Conservation (phyloP, 2,113 vertebrate genomes). For the Vulpes ferrilata region DNA sequence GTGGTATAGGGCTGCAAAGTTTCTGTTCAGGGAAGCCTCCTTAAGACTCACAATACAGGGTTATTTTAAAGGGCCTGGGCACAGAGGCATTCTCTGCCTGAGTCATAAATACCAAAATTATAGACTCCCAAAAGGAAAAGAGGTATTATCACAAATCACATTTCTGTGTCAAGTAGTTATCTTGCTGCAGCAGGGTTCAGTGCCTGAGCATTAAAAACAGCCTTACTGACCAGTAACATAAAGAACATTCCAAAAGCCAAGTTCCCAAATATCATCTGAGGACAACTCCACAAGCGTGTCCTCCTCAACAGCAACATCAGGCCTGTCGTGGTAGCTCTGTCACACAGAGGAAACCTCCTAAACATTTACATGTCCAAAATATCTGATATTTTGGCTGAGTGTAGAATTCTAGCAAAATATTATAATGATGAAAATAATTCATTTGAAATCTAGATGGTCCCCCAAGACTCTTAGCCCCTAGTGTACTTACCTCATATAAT, state of each 20-base stretch:
- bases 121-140: not conserved
- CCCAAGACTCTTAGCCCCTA: not conserved
- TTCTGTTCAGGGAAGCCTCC: not conserved
- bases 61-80: not conserved
- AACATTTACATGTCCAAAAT: not conserved
- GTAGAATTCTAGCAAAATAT: not conserved
- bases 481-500: not conserved
- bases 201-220: not conserved
- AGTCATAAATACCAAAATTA: slow-evolving; percentile 7
- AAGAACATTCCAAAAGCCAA: not conserved
- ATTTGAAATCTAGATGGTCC: not conserved
- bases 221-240: not conserved
- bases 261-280: not conserved
- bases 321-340: not conserved
- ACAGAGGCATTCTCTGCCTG: not conserved
- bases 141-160: not conserved
- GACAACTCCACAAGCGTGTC: not conserved
- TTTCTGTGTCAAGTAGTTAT: not conserved
- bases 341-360: not conserved
- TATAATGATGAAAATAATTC: not conserved
- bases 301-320: not conserved
- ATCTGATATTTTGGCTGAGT: not conserved
- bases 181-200: not conserved
- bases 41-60: not conserved
- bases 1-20: not conserved